Evolutionary conservation across 2,888 invertebrate species (phyloP).

Genomic region (Parnassius apollo): DNA sequence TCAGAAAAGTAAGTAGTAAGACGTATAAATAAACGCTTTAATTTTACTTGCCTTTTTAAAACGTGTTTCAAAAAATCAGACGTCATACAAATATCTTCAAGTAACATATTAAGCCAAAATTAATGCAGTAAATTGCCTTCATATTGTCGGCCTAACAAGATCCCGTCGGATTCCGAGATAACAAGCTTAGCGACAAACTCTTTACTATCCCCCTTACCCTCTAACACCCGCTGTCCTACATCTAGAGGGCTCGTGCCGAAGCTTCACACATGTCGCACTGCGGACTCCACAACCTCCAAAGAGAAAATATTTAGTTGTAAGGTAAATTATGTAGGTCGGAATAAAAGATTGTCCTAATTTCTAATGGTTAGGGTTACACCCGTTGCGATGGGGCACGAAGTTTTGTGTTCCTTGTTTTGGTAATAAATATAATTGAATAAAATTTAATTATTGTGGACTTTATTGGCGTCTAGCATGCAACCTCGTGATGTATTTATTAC

Average conservation of each 20-base stretch:
- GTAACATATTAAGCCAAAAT: slow-evolving; percentile 2
- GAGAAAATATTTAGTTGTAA: slow-evolving; percentile 3
- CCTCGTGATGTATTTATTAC: too few species aligned
- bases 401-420: too few species aligned
- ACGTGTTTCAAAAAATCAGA: too few species aligned
- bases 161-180: slow-evolving; percentile 19
- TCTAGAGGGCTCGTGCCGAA: neutral
- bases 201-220: neutral
- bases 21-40: too few species aligned
- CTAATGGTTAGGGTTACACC: neutral
- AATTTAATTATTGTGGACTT: too few species aligned
- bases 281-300: slow-evolving; percentile 1
- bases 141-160: slow-evolving; percentile 14
- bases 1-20: too few species aligned
- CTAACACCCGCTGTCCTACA: slow-evolving; percentile 7
- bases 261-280: slow-evolving; percentile 10
- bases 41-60: too few species aligned
- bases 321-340: slow-evolving; percentile 16
- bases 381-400: neutral
- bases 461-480: too few species aligned
- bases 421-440: too few species aligned
- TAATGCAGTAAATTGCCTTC: slow-evolving; percentile 2
- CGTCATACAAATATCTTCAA: too few species aligned
- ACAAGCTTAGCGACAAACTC: slow-evolving; percentile 11
- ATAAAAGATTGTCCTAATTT: neutral